phyloP scores from a whole-genome alignment of 2,113 vertebrate species.

The Oryzias woworae region DNA sequence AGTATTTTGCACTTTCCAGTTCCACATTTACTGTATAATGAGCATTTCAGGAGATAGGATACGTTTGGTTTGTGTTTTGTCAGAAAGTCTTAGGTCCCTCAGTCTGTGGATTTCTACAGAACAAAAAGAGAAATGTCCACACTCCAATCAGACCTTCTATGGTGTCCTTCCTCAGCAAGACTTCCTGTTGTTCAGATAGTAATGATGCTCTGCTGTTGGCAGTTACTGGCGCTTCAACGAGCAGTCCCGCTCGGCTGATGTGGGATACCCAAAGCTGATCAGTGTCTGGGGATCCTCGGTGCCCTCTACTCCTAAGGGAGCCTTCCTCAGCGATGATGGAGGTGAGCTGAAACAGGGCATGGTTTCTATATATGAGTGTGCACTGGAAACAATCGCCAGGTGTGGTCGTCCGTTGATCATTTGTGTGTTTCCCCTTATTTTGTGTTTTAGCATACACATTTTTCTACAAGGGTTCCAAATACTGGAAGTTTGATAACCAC shows the following conservation, averaged over 20 bases:
- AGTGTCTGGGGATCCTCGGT: conserved; percentile 92
- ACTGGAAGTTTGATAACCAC: conserved; percentile 98
- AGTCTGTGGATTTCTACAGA: no score
- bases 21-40: no score
- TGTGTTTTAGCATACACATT: conserved; percentile 85
- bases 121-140: no score
- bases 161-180: background rate
- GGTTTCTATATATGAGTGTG: background rate
- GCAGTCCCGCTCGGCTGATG: conserved; percentile 82
- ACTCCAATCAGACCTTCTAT: no score
- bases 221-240: conserved; percentile 99
- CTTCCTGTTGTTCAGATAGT: conserved; percentile 15
- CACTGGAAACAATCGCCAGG: conserved; percentile 20
- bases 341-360: conserved; percentile 75
- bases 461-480: conserved; percentile 95
- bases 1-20: no score
- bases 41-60: no score
- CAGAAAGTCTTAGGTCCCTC: no score
- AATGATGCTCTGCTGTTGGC: conserved; percentile 17
- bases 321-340: conserved; percentile 90
- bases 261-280: conserved; percentile 91
- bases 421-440: background rate
- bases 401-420: conserved; percentile 19
- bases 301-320: conserved; percentile 87
- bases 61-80: no score